A percentile compares a stretch with the other conserved stretches of the same genome.
phyloP scores from a whole-genome alignment of 2,797 vertebrate genomes.

The Mergus octosetaceus region DNA sequence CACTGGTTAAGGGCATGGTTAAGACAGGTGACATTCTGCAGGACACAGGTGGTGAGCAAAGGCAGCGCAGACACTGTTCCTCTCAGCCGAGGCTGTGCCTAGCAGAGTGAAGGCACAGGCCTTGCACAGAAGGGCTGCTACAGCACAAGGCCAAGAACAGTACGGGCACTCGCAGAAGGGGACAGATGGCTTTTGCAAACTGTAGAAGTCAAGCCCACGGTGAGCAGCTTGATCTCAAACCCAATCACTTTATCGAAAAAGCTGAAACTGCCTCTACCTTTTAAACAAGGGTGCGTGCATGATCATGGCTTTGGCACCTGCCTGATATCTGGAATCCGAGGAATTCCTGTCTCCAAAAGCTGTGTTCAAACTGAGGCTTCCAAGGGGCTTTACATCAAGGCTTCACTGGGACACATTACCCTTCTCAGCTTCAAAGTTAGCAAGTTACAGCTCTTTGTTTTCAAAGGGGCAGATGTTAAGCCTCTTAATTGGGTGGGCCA shows the following conservation, averaged over 20 bases:
- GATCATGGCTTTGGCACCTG: not conserved
- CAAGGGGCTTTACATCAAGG: not conserved
- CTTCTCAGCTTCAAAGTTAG: not conserved
- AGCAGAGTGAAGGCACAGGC: fast-evolving
- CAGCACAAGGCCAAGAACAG: not conserved
- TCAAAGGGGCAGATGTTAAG: not conserved
- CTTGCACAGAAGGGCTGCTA: not conserved
- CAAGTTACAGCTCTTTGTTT: not conserved
- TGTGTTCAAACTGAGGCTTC: fast-evolving
- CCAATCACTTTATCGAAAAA: not conserved
- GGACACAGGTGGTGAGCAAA: not conserved
- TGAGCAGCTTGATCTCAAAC: not conserved
- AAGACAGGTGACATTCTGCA: fast-evolving
- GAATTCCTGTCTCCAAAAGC: not conserved
- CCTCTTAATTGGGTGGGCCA: not conserved
- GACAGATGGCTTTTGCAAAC: fast-evolving
- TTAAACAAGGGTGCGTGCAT: not conserved
- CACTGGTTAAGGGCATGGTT: not conserved
- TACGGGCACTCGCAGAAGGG: not conserved
- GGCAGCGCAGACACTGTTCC: not conserved
- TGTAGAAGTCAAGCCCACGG: not conserved
- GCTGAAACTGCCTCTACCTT: not conserved
- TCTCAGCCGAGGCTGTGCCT: not conserved
- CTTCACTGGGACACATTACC: not conserved
- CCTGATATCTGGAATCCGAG: not conserved